These are phyloP conservation scores for Panopea generosa DNA, from an alignment of 2,888 invertebrate genomes.

Conservation along the genomic window DNA sequence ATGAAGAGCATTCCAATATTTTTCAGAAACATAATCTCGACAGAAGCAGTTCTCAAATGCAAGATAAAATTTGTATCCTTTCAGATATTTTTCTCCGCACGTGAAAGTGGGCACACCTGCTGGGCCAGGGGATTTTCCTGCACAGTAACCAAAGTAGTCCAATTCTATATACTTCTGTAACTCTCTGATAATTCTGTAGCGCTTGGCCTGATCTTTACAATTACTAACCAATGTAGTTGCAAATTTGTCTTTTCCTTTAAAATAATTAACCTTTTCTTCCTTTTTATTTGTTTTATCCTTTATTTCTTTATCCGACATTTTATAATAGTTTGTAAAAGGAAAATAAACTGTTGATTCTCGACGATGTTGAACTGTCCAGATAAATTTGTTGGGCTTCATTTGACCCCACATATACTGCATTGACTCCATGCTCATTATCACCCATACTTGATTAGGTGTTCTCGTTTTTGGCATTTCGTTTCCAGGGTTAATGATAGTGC, in stretches of 20 bases:
- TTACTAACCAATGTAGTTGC: conserved; percentile 55
- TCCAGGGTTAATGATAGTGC: conserved; percentile 32
- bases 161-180: conserved; percentile 49
- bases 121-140: conserved; percentile 37
- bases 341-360: conserved; percentile 72
- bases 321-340: conserved; percentile 61
- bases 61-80: conserved; percentile 72
- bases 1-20: conserved; percentile 70
- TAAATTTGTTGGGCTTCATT: conserved; percentile 63
- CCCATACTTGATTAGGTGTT: conserved; percentile 70
- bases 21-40: conserved; percentile 74
- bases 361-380: conserved; percentile 74
- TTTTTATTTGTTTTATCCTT: conserved; percentile 19
- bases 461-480: conserved; percentile 60
- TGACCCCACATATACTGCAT: conserved; percentile 66
- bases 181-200: conserved; percentile 57
- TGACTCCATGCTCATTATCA: conserved; percentile 70
- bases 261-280: conserved; percentile 24
- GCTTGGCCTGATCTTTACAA: conserved; percentile 54
- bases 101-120: conserved; percentile 41
- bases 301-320: conserved; percentile 36
- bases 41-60: conserved; percentile 75
- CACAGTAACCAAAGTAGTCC: conserved; percentile 47
- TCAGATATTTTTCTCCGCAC: conserved; percentile 52
- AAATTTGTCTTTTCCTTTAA: conserved; percentile 44